phyloP scores from a whole-genome alignment of 2,888 invertebrate species.

The Lasioglossum calceatum region DNA sequence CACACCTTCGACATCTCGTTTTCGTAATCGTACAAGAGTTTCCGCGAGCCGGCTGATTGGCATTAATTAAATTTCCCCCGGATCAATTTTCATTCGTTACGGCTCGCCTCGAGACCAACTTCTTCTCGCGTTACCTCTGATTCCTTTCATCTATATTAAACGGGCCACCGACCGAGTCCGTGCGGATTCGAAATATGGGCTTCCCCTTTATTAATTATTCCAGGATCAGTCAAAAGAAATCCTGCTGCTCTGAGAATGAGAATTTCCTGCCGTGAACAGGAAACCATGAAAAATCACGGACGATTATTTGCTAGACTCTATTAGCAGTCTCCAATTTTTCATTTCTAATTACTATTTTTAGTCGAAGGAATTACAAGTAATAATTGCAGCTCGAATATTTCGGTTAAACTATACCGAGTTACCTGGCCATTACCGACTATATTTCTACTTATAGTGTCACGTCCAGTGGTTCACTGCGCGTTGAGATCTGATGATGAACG shows the following conservation, averaged over 20 bases:
- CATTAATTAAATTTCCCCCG: conserved; percentile 68
- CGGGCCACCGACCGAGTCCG: neutral
- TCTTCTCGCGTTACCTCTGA: conserved; percentile 30
- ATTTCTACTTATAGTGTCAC: neutral
- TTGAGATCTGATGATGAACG: too few relatives aligned
- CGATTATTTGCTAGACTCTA: too few relatives aligned
- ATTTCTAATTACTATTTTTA: neutral
- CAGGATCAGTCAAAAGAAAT: neutral
- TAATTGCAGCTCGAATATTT: neutral
- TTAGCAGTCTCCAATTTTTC: neutral
- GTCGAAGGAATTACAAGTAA: neutral
- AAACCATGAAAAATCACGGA: neutral
- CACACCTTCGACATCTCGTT: conserved; percentile 21
- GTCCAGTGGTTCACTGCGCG: too few relatives aligned
- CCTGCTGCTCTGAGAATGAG: neutral
- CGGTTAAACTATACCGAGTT: neutral
- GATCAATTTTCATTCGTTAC: conserved; percentile 64
- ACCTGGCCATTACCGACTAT: neutral
- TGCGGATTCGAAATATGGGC: neutral
- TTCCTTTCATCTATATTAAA: conserved; percentile 43
- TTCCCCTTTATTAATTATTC: conserved; percentile 2
- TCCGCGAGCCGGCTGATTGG: conserved; percentile 61
- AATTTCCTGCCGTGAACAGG: neutral
- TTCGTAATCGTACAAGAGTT: conserved; percentile 46
- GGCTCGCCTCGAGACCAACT: conserved; percentile 6